These are phyloP conservation scores for Neodiprion virginianus DNA, from an alignment of 1,140 invertebrate species.

Conservation along the genomic window DNA sequence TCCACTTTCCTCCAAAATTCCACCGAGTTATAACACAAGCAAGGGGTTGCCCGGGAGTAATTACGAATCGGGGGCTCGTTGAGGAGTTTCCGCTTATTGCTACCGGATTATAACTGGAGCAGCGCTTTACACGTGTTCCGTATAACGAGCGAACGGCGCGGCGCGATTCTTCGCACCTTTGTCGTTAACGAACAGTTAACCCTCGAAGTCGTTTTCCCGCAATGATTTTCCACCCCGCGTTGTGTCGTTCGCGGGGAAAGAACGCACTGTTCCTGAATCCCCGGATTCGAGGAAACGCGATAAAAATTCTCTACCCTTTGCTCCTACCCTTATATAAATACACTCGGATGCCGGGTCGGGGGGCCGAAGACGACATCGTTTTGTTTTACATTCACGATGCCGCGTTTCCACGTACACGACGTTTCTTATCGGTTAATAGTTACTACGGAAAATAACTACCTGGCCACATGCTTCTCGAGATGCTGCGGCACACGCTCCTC, in stretches of 20 bases:
- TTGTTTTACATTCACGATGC: conserved; percentile 1
- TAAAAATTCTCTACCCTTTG: conserved; percentile 18
- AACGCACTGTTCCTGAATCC: conserved; percentile 3
- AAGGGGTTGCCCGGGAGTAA: background rate
- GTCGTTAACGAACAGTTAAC: background rate
- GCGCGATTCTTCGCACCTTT: conserved; percentile 2
- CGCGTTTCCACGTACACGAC: background rate
- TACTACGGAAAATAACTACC: background rate
- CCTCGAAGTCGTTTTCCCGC: background rate
- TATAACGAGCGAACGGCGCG: background rate
- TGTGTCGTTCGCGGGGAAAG: conserved; percentile 10
- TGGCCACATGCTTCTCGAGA: background rate
- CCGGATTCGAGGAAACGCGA: background rate
- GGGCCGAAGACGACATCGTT: background rate
- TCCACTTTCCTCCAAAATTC: background rate
- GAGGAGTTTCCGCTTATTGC: conserved; percentile 4
- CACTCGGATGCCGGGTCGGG: background rate
- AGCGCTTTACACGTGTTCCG: background rate
- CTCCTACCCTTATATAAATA: background rate
- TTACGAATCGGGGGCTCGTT: background rate
- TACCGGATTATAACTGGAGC: background rate
- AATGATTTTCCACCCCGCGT: conserved; percentile 5
- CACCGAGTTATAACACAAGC: background rate
- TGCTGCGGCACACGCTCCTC: background rate
- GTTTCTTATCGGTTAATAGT: background rate